phyloP scores from a whole-genome alignment of 2,888 invertebrate species.

The Yponomeuta cagnagella region DNA sequence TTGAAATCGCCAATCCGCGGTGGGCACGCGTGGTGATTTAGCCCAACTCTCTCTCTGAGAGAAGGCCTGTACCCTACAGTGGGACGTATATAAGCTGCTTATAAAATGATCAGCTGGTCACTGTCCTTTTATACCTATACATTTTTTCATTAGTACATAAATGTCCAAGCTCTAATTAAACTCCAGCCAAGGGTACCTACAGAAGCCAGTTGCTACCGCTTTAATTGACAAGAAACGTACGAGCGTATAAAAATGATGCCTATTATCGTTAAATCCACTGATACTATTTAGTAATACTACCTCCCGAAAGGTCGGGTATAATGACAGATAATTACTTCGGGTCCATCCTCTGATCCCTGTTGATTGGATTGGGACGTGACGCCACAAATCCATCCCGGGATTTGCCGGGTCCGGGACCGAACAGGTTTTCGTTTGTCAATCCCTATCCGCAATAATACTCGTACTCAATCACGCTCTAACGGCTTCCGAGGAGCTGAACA shows the following conservation, averaged over 20 bases:
- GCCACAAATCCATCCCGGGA: conserved; percentile 11
- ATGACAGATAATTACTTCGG: conserved; percentile 7
- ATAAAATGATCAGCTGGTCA: too few relatives aligned
- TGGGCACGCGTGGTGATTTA: too few relatives aligned
- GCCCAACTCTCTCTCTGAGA: too few relatives aligned
- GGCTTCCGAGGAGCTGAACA: not conserved
- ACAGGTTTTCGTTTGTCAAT: conserved; percentile 7
- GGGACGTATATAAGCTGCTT: too few relatives aligned
- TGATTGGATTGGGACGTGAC: conserved; percentile 9
- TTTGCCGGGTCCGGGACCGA: not conserved
- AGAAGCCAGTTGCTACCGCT: not conserved
- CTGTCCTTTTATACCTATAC: too few relatives aligned
- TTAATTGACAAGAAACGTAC: not conserved
- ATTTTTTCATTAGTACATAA: too few relatives aligned
- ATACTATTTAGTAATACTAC: not conserved
- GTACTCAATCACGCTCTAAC: not conserved
- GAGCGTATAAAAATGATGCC: not conserved
- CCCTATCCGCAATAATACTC: conserved; percentile 1
- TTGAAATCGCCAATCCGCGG: too few relatives aligned
- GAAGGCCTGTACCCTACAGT: too few relatives aligned
- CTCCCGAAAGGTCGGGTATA: not conserved
- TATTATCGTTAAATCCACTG: not conserved
- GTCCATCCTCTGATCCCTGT: conserved; percentile 4
- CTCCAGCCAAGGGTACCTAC: too few relatives aligned
- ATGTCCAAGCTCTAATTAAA: too few relatives aligned